Conservation (phyloP, 2,797 vertebrate genomes). For the Meriones psammophilus region DNA sequence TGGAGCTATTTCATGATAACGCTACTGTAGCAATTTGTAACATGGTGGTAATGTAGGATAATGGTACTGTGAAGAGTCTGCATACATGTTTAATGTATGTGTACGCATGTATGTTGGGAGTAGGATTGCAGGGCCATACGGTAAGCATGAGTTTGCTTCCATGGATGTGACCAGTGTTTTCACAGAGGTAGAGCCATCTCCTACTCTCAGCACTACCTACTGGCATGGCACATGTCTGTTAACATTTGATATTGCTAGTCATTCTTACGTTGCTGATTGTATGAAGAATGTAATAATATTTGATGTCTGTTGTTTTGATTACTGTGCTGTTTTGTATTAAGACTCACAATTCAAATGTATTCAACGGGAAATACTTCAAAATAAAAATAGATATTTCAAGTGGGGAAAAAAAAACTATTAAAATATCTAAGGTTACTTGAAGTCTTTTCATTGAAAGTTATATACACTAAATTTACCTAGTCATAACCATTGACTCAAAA, state of each 20-base stretch:
- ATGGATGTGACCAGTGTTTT: neutral
- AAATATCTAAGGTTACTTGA: neutral
- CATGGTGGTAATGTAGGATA: neutral
- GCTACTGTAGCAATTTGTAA: neutral
- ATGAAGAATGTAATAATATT: neutral
- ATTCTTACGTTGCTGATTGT: neutral
- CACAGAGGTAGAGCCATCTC: neutral
- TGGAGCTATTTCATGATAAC: too few species aligned
- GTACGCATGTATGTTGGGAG: neutral
- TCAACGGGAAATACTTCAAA: neutral
- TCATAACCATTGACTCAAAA: neutral
- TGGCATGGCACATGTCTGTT: neutral
- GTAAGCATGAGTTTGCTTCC: neutral
- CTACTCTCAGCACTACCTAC: neutral
- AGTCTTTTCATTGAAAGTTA: slow-evolving; percentile 1
- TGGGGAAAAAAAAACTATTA: neutral
- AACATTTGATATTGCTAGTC: neutral
- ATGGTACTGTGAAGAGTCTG: neutral
- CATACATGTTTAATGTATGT: neutral
- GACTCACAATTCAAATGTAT: neutral
- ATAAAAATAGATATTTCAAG: neutral
- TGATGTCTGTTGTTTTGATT: neutral
- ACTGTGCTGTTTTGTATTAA: neutral
- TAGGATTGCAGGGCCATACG: neutral
- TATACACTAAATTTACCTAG: neutral